Conservation (phyloP, 2,113 vertebrate species). For the Gambusia affinis region DNA sequence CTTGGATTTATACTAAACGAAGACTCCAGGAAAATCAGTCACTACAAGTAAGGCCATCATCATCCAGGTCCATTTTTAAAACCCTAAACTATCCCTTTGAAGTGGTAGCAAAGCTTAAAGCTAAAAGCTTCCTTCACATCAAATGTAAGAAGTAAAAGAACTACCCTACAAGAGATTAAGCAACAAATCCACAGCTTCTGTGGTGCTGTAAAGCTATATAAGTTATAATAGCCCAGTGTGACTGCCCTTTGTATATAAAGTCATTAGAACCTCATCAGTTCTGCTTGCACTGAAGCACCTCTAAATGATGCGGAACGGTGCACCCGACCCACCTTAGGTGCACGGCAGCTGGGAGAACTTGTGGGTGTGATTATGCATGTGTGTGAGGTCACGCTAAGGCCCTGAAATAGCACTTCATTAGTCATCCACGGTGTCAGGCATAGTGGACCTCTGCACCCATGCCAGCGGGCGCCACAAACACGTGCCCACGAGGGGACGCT, state of each 20-base stretch:
- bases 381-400: slow-evolving; percentile 68
- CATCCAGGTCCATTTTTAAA: background rate
- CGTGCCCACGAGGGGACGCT: slow-evolving; percentile 57
- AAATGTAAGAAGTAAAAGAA: slow-evolving; percentile 9
- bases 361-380: slow-evolving; percentile 48
- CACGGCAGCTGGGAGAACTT: slow-evolving; percentile 50
- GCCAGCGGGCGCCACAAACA: slow-evolving; percentile 58
- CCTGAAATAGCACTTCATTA: slow-evolving; percentile 81
- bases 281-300: slow-evolving; percentile 67
- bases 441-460: slow-evolving; percentile 46
- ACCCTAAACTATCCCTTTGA: background rate
- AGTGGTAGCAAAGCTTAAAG: slow-evolving; percentile 15
- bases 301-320: slow-evolving; percentile 76
- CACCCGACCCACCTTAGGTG: slow-evolving; percentile 56
- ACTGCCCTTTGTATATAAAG: slow-evolving; percentile 75
- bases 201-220: background rate
- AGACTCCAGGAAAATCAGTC: background rate
- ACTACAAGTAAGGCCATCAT: background rate
- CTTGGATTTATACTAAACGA: background rate
- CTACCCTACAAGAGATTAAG: background rate
- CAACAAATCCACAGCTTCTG: background rate
- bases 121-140: background rate
- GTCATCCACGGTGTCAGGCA: slow-evolving; percentile 70
- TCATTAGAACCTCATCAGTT: slow-evolving; percentile 79
- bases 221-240: slow-evolving; percentile 45